Conservation (phyloP, 2,888 invertebrate species). For the Macaria liturata region DNA sequence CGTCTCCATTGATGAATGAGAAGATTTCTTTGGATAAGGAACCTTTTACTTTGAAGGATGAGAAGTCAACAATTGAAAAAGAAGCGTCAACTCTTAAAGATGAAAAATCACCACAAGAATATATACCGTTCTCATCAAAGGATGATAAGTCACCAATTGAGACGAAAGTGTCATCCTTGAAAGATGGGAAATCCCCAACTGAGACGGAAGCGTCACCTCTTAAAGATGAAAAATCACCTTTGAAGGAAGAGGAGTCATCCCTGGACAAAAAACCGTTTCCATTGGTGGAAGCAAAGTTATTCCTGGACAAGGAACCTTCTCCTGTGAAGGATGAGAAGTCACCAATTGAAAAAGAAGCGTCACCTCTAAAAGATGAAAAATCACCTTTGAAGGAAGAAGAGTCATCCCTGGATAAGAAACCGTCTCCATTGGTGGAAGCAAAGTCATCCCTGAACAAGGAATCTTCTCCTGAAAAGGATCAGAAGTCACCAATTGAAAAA, state of each 20-base stretch:
- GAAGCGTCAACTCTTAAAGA: slow-evolving; percentile 15
- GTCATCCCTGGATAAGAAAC: neutral
- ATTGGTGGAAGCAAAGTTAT: neutral
- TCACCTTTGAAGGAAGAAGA: slow-evolving; percentile 11
- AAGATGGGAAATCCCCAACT: no score
- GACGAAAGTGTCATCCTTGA: no score
- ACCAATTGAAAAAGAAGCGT: no score
- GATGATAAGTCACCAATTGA: neutral
- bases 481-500: slow-evolving; percentile 1
- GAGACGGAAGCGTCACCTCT: no score
- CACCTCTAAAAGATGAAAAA: slow-evolving; percentile 4
- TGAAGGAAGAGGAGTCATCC: neutral
- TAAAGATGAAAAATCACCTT: no score
- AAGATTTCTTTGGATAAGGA: neutral
- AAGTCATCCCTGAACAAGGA: neutral
- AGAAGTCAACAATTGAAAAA: slow-evolving; percentile 4
- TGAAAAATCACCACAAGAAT: neutral
- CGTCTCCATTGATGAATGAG: neutral
- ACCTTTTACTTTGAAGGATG: no score
- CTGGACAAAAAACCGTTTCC: neutral
- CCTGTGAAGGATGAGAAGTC: no score
- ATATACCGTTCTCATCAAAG: neutral
- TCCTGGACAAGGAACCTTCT: no score
- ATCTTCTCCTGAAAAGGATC: neutral
- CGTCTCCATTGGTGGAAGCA: neutral